Percentiles rank a stretch among this genome's conserved stretches.
Evolutionary conservation across 2,113 vertebrate genomes (phyloP).

Genomic region (Syrrhaptes paradoxus): DNA sequence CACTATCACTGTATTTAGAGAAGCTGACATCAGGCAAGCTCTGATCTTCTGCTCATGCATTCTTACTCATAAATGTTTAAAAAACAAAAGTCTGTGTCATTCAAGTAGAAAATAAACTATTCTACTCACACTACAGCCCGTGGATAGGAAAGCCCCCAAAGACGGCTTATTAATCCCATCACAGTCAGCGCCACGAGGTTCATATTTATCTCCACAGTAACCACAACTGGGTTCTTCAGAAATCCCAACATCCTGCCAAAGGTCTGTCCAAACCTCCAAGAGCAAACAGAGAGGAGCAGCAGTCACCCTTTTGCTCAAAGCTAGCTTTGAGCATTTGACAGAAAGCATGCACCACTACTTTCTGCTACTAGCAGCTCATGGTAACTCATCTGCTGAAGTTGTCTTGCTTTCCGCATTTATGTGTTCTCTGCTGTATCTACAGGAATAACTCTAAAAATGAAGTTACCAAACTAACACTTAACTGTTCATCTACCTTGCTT

Average conservation of each 20-base stretch:
- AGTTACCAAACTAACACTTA: neutral
- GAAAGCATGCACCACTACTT: neutral
- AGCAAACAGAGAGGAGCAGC: neutral
- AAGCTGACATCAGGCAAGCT: neutral
- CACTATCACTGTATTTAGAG: neutral
- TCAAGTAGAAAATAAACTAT: neutral
- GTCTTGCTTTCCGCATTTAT: neutral
- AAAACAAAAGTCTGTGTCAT: neutral
- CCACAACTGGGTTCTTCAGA: conserved; percentile 79
- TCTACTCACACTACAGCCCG: conserved; percentile 89
- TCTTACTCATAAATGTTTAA: neutral
- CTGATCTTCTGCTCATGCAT: neutral
- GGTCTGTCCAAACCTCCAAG: neutral
- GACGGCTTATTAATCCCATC: conserved; percentile 79
- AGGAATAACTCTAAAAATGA: neutral
- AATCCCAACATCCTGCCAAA: conserved; percentile 68
- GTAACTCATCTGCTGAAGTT: neutral
- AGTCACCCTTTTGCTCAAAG: neutral
- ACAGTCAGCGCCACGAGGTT: conserved; percentile 77
- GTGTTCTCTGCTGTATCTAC: neutral
- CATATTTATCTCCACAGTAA: conserved; percentile 83
- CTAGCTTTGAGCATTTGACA: neutral
- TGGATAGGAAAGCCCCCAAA: conserved; percentile 83
- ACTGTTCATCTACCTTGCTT: neutral
- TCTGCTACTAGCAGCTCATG: neutral